phyloP scores from a whole-genome alignment of 2,113 vertebrate genomes.

The Chunga burmeisteri region DNA sequence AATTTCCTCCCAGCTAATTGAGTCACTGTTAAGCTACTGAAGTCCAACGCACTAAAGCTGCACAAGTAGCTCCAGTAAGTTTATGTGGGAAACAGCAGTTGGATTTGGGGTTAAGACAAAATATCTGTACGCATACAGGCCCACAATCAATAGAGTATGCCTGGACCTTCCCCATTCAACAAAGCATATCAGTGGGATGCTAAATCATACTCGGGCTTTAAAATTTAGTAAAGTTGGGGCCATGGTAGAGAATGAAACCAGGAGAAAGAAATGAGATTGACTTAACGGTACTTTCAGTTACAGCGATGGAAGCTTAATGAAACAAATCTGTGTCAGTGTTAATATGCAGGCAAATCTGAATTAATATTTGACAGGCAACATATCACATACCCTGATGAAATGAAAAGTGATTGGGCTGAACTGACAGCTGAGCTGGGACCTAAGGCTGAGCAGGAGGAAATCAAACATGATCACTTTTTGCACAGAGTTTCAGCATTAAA shows the following conservation, averaged over 20 bases:
- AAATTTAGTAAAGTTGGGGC: not conserved
- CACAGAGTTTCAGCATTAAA: not conserved
- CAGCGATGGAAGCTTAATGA: not conserved
- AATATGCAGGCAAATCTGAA: not conserved
- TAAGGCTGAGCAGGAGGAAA: not conserved
- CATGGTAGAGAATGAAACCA: not conserved
- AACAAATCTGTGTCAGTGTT: constrained; percentile 13
- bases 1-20: constrained; percentile 26
- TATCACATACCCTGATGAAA: not conserved
- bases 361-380: constrained; percentile 35
- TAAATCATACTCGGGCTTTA: not conserved
- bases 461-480: not conserved
- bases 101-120: not conserved
- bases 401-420: not conserved
- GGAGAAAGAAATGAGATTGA: constrained; percentile 10
- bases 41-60: not conserved
- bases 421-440: not conserved
- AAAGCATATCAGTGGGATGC: not conserved
- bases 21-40: not conserved
- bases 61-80: not conserved
- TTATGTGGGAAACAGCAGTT: not conserved
- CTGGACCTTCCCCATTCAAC: not conserved
- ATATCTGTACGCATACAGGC: not conserved
- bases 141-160: accelerated
- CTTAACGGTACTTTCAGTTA: not conserved